phyloP scores from a whole-genome alignment of 2,888 invertebrate genomes.

The Galerucella calmariensis region DNA sequence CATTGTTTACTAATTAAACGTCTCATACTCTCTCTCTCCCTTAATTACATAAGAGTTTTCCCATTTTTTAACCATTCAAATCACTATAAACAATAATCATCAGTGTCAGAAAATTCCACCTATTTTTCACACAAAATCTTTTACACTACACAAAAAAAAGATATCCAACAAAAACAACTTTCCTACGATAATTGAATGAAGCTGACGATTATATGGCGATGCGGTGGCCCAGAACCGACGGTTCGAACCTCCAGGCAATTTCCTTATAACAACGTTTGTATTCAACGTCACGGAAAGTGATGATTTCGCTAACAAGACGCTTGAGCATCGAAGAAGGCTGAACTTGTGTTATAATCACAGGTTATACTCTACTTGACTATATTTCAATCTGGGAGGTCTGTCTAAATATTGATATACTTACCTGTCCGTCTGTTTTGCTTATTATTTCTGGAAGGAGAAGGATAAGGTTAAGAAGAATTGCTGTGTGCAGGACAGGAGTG shows the following conservation, averaged over 20 bases:
- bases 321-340: conserved; percentile 58
- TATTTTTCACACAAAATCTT: neutral
- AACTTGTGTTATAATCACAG: conserved; percentile 60
- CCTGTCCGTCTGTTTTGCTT: conserved; percentile 40
- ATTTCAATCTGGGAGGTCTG: conserved; percentile 60
- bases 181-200: conserved; percentile 10
- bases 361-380: conserved; percentile 55
- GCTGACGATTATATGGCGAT: conserved; percentile 1
- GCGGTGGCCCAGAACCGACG: conserved; percentile 18
- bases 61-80: neutral
- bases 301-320: conserved; percentile 65
- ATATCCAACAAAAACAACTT: conserved; percentile 1
- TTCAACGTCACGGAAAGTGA: conserved; percentile 60
- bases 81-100: neutral
- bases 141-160: neutral
- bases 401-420: conserved; percentile 45
- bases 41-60: too few species aligned
- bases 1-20: too few species aligned
- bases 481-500: conserved; percentile 3
- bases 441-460: conserved; percentile 33
- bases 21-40: too few species aligned
- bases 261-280: conserved; percentile 51
- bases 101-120: conserved; percentile 5
- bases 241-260: conserved; percentile 35
- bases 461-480: conserved; percentile 12